A percentile compares a stretch with the other conserved stretches of the same genome.
These are phyloP conservation scores for Mesopsocus fuscifrons DNA, from an alignment of 2,888 invertebrate genomes.

Conservation along the genomic window DNA sequence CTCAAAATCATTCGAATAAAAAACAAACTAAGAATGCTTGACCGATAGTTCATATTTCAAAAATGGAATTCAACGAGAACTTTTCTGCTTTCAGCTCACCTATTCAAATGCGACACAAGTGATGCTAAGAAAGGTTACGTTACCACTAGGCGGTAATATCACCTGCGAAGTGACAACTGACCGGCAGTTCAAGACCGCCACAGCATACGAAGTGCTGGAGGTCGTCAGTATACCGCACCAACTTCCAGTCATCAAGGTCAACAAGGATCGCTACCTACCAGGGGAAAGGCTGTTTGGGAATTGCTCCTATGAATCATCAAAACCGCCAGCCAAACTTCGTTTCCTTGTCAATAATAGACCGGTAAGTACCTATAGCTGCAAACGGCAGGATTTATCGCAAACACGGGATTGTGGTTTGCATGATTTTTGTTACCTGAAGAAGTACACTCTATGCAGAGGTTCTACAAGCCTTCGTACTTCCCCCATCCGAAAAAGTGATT, in stretches of 20 bases:
- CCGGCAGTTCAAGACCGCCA: background rate
- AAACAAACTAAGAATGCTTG: too few relatives aligned
- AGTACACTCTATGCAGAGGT: too few relatives aligned
- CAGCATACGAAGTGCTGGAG: background rate
- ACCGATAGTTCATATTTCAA: too few relatives aligned
- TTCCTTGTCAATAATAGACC: background rate
- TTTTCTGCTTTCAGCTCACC: too few relatives aligned
- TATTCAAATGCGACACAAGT: background rate
- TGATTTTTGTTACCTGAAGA: too few relatives aligned
- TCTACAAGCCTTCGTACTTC: too few relatives aligned
- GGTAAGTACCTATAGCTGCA: too few relatives aligned
- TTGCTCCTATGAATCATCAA: background rate
- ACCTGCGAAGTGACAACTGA: background rate
- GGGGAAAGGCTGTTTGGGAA: background rate
- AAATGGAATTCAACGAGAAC: too few relatives aligned
- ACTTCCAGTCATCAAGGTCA: background rate
- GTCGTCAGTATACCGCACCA: background rate
- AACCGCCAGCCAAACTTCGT: background rate
- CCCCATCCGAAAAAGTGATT: too few relatives aligned
- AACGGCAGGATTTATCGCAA: too few relatives aligned
- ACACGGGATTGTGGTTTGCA: too few relatives aligned
- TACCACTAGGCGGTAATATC: background rate
- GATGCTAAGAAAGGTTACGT: background rate
- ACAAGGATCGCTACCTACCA: background rate
- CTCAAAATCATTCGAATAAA: too few relatives aligned